A percentile compares a stretch with the other conserved stretches of the same genome.
phyloP scores from a whole-genome alignment of 2,113 vertebrate genomes.

The Phrynosoma blainvillii region DNA sequence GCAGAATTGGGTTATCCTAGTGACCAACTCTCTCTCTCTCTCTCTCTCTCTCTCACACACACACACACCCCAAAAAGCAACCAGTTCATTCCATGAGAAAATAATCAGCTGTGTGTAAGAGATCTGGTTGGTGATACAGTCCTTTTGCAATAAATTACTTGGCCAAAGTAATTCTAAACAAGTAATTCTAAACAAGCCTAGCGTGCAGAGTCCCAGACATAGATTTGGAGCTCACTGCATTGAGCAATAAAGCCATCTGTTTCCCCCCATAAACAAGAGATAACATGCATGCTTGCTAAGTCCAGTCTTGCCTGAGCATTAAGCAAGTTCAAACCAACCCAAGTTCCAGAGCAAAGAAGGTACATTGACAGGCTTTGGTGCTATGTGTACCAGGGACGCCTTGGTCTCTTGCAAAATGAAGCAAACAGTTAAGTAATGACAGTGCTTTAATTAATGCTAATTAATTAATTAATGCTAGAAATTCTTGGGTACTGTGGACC shows the following conservation, averaged over 20 bases:
- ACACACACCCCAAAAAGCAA: neutral
- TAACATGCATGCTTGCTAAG: constrained; percentile 71
- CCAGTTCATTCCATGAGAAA: neutral
- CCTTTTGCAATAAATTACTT: constrained; percentile 6
- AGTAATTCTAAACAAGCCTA: constrained; percentile 41
- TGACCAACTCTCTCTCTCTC: neutral
- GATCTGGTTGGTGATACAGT: neutral
- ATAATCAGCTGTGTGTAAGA: rapidly evolving
- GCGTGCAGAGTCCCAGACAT: constrained; percentile 53
- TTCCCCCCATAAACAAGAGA: constrained; percentile 71
- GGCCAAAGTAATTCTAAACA: constrained; percentile 37
- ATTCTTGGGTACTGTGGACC: constrained; percentile 16
- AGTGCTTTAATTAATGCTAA: neutral
- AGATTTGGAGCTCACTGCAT: constrained; percentile 60
- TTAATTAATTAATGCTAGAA: neutral
- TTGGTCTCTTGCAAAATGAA: constrained; percentile 54
- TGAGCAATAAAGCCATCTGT: constrained; percentile 63
- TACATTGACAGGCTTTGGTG: constrained; percentile 62
- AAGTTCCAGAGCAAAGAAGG: constrained; percentile 72
- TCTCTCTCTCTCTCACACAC: neutral
- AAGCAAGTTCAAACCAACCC: constrained; percentile 75
- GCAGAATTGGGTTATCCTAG: neutral
- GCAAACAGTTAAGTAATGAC: constrained; percentile 27
- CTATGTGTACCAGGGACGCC: constrained; percentile 39
- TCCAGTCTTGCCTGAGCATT: constrained; percentile 72